Base-by-base conservation (phyloP, 2,113 vertebrate species). In the Lasiurus cinereus region DNA sequence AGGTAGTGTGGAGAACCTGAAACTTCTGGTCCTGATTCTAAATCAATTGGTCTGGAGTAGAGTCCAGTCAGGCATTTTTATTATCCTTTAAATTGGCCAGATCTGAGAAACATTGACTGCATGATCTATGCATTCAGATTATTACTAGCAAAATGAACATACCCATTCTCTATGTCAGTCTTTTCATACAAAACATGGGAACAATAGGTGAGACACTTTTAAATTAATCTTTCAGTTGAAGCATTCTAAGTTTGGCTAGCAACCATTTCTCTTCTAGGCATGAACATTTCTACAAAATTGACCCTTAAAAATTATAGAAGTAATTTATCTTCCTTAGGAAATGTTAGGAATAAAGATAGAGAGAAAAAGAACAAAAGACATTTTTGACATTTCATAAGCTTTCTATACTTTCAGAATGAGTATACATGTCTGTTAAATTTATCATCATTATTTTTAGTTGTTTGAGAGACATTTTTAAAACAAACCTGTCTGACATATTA, bases 291-390 rank as follows among this genome's bases (percentile, higher is more conserved):
- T 46, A 78, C 2, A 73, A 89, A 83, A 4, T 66, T 66, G 88
- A 90, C 8, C 9, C 11, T 85, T 36, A 83, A 62, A 88, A 69
- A 72, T 36, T 72, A 54, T 13, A 22, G 14, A 77, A 89, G 1
- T 39, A 86, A 54, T 74, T 74, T 8, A 85, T 50, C 14, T 80
- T 85, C 48, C 67, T 33, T 74, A 59, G 27, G 66, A 56, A 85
- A 84, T 64, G 46, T 64, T 92, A 83, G 27, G 83, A 83, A 83
- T 62, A 54, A 70, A 83, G 21, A 73, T 39, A 85, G 90, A 78
- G 88, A 48, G 13, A 29, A 36, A 69, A 54, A 48, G 31, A 18
- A 74, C 7, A 77, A 94, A 88, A 83, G 14, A 4, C 48, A 50
- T 22, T 64, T 14, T 39, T 83, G 69, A 43, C 33, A 77, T 87